These are phyloP conservation scores for Passer montanus DNA, from an alignment of 2,113 vertebrate species.

Conservation along the genomic window DNA sequence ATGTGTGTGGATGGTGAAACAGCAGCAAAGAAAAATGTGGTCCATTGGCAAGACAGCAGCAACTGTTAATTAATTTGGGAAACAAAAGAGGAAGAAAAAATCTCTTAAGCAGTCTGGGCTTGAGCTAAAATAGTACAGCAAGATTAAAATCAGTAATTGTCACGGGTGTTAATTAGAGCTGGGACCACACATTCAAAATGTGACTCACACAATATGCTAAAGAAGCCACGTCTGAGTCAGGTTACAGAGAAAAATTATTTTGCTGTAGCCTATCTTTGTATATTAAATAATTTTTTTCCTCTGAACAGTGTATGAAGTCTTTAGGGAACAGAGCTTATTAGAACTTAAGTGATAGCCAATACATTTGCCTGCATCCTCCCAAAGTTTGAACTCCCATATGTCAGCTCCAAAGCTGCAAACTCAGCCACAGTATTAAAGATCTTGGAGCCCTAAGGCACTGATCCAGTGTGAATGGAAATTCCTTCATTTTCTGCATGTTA, in stretches of 20 bases:
- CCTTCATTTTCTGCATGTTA: background rate
- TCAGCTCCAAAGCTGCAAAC: background rate
- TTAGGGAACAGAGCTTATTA: background rate
- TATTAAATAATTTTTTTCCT: background rate
- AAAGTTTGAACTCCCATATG: background rate
- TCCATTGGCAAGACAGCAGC: background rate
- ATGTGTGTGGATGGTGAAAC: background rate
- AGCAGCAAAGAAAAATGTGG: background rate
- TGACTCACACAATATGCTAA: background rate
- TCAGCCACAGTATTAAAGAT: background rate
- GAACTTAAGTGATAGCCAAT: background rate
- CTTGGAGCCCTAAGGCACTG: background rate
- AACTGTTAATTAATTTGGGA: slow-evolving; percentile 20
- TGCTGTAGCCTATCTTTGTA: background rate
- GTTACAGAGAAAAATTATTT: slow-evolving; percentile 8
- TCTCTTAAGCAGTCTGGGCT: background rate
- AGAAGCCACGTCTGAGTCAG: background rate
- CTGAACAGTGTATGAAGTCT: background rate
- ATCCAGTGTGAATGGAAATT: background rate
- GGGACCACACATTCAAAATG: background rate
- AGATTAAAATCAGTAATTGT: slow-evolving; percentile 44
- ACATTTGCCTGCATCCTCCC: background rate
- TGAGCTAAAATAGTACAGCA: slow-evolving; percentile 3
- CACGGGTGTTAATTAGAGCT: slow-evolving; percentile 36
- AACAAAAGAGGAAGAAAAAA: background rate